These are phyloP conservation scores for Macquaria ambigua DNA, from an alignment of 2,113 vertebrate genomes.

Conservation along the genomic window DNA sequence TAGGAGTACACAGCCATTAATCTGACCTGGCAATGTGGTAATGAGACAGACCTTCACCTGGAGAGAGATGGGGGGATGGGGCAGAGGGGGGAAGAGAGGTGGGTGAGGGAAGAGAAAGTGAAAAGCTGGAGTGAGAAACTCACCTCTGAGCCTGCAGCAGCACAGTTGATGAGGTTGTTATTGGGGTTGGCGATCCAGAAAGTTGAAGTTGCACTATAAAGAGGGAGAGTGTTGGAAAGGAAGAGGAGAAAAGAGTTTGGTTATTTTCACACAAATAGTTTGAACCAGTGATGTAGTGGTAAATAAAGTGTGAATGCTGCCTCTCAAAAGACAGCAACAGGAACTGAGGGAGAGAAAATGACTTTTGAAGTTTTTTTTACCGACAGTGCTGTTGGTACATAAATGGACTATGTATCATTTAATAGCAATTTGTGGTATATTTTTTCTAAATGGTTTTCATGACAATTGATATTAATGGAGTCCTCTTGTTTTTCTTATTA, in stretches of 20 bases:
- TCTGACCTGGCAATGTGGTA: slow-evolving; percentile 63
- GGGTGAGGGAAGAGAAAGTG: not conserved
- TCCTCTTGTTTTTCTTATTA: not conserved
- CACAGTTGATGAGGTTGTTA: slow-evolving; percentile 96
- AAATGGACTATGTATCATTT: not conserved
- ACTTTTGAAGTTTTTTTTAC: not conserved
- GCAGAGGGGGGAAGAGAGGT: too few relatives aligned
- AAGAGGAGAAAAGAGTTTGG: slow-evolving; percentile 7
- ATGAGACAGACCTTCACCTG: slow-evolving; percentile 56
- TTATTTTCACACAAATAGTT: slow-evolving; percentile 29
- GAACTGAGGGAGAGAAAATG: not conserved
- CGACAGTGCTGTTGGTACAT: not conserved
- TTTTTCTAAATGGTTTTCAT: not conserved
- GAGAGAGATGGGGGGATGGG: not conserved
- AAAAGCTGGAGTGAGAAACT: slow-evolving; percentile 60
- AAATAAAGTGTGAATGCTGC: not conserved
- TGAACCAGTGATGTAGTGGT: not conserved
- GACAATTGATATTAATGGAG: not conserved
- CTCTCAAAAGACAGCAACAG: not conserved
- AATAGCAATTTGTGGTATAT: not conserved
- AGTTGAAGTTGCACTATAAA: slow-evolving; percentile 92
- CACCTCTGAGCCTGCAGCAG: slow-evolving; percentile 97
- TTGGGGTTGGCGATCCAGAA: slow-evolving; percentile 99
- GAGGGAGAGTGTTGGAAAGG: slow-evolving; percentile 46
- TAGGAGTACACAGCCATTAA: slow-evolving; percentile 68